Percentiles rank a stretch among this genome's conserved stretches.
These are phyloP conservation scores for Cephalopachus bancanus DNA, from an alignment of 2,797 vertebrate species.

Conservation along the genomic window DNA sequence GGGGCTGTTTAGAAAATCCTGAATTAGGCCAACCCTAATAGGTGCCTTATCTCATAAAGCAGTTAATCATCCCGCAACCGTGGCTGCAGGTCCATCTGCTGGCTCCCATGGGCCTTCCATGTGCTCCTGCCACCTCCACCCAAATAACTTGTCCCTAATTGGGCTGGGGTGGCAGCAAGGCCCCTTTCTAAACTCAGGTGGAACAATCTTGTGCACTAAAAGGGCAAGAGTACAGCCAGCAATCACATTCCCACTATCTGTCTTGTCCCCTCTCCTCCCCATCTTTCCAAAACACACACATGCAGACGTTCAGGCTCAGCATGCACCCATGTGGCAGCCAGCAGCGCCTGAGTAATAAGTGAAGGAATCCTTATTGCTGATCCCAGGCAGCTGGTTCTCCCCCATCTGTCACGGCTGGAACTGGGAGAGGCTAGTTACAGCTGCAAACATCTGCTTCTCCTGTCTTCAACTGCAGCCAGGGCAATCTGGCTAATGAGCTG, in stretches of 20 bases:
- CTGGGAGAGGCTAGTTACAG: neutral
- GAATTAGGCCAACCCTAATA: constrained; percentile 70
- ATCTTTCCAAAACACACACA: neutral
- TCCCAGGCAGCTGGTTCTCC: constrained; percentile 21
- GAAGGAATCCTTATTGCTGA: constrained; percentile 46
- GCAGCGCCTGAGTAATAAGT: constrained; percentile 26
- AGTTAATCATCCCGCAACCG: constrained; percentile 65
- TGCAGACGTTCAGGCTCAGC: neutral
- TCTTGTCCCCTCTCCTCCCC: neutral
- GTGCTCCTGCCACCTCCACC: neutral
- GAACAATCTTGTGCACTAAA: neutral
- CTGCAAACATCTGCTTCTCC: constrained; percentile 71
- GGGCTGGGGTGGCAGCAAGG: neutral
- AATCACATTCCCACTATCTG: neutral
- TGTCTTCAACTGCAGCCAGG: constrained; percentile 55
- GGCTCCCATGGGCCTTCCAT: constrained; percentile 15
- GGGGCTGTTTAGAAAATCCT: constrained; percentile 72
- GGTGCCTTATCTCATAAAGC: constrained; percentile 76
- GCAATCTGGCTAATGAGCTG: neutral
- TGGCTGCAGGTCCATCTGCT: constrained; percentile 62
- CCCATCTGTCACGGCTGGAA: constrained; percentile 64
- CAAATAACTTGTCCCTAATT: constrained; percentile 24
- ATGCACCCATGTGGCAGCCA: neutral
- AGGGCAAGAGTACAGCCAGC: neutral
- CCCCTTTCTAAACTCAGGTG: neutral